Evolutionary conservation across 2,113 vertebrate species (phyloP).

Genomic region (Ploceus nigricollis): DNA sequence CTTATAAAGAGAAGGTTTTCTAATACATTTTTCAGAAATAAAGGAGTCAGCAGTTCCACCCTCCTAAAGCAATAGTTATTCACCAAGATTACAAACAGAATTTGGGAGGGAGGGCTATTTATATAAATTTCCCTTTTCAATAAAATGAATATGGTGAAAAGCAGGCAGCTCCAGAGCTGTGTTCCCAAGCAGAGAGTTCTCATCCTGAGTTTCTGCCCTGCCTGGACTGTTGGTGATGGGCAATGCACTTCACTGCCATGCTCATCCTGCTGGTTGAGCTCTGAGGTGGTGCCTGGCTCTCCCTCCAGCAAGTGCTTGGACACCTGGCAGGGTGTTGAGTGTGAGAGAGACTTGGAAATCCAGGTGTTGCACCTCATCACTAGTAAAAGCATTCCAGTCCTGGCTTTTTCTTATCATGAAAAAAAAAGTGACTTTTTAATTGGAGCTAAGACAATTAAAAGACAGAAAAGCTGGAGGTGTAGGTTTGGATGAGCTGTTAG

Average conservation of each 20-base stretch:
- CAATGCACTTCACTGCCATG: rapidly evolving
- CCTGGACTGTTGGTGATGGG: rapidly evolving
- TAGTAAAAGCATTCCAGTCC: not conserved
- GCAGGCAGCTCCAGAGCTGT: not conserved
- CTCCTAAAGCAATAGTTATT: conserved; percentile 49
- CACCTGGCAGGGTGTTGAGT: not conserved
- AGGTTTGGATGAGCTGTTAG: not conserved
- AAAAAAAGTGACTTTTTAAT: not conserved
- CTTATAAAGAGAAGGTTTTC: conserved; percentile 66
- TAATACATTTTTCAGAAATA: conserved; percentile 54
- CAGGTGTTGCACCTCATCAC: not conserved
- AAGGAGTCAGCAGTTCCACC: conserved; percentile 54
- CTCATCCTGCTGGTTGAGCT: not conserved
- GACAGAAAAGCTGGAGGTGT: not conserved
- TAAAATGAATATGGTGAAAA: not conserved
- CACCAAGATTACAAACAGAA: conserved; percentile 55
- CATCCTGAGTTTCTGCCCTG: not conserved
- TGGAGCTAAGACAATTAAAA: not conserved
- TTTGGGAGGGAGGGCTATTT: conserved; percentile 28
- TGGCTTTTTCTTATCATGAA: not conserved
- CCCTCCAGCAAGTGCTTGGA: not conserved
- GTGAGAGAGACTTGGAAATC: not conserved
- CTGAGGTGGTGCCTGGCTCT: rapidly evolving
- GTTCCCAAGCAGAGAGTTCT: not conserved
- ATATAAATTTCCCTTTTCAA: conserved; percentile 35